Conservation (phyloP, 2,797 vertebrate species). For the Lophura swinhoii region DNA sequence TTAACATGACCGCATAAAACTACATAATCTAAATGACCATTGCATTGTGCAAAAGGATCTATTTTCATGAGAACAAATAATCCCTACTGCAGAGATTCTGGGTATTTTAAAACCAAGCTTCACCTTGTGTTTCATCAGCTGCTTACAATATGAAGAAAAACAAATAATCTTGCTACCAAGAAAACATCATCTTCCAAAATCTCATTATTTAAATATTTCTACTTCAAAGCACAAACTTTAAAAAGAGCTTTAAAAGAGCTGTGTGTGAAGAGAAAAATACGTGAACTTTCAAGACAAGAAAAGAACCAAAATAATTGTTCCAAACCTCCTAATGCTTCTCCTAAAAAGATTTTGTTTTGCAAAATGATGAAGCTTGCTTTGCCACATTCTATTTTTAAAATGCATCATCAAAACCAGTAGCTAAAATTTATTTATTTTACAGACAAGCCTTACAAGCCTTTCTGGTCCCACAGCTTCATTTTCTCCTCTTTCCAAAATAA, state of each 20-base stretch:
- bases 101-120: not conserved
- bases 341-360: not conserved
- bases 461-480: not conserved
- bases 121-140: not conserved
- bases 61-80: not conserved
- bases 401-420: not conserved
- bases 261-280: not conserved
- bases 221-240: not conserved
- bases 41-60: not conserved
- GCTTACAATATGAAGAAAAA: not conserved
- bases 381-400: not conserved
- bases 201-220: slow-evolving; percentile 12
- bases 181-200: not conserved
- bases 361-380: not conserved
- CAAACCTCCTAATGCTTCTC: not conserved
- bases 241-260: not conserved
- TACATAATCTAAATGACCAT: not conserved
- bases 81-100: not conserved
- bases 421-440: not conserved
- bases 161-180: not conserved
- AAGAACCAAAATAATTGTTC: not conserved
- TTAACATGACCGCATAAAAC: not conserved
- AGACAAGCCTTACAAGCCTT: not conserved
- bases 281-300: not conserved
- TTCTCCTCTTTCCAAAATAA: not conserved